Evolutionary conservation across 2,888 invertebrate species (phyloP).

Genomic region (Eustalomyia histrio): DNA sequence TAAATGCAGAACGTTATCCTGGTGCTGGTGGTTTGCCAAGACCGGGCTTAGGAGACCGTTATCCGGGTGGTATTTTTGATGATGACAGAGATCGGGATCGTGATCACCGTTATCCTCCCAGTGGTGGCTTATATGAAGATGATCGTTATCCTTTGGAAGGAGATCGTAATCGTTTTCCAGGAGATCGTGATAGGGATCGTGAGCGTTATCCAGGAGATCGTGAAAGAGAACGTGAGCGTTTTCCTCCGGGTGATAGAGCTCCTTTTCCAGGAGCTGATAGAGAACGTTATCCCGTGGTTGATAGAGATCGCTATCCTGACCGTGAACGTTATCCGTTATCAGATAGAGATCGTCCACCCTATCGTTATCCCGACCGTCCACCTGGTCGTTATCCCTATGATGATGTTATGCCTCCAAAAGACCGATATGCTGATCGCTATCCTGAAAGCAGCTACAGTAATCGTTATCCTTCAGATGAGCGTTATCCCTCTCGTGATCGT

Average conservation of each 20-base stretch:
- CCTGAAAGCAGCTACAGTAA: slow-evolving; percentile 67
- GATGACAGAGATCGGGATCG: slow-evolving; percentile 63
- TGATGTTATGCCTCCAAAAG: slow-evolving; percentile 68
- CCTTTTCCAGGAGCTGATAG: slow-evolving; percentile 54
- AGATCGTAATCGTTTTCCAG: slow-evolving; percentile 67
- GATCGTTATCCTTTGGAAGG: slow-evolving; percentile 68
- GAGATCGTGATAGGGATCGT: slow-evolving; percentile 69
- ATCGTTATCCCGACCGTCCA: slow-evolving; percentile 67
- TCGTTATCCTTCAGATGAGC: slow-evolving; percentile 68
- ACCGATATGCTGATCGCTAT: slow-evolving; percentile 70
- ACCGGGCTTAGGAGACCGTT: slow-evolving; percentile 71
- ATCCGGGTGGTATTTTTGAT: slow-evolving; percentile 78
- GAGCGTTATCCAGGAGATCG: slow-evolving; percentile 67
- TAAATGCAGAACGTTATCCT: slow-evolving; percentile 77
- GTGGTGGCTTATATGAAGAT: slow-evolving; percentile 59
- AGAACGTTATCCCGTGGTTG: slow-evolving; percentile 65
- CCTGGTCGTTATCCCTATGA: slow-evolving; percentile 68
- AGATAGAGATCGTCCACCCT: slow-evolving; percentile 67
- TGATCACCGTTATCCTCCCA: slow-evolving; percentile 68
- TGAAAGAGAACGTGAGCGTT: slow-evolving; percentile 66
- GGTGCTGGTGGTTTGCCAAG: slow-evolving; percentile 75
- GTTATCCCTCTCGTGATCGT: slow-evolving; percentile 70
- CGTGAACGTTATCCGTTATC: slow-evolving; percentile 64
- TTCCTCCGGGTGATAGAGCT: slow-evolving; percentile 64
- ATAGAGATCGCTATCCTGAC: slow-evolving; percentile 66